Percentiles rank a stretch among this genome's conserved stretches.
phyloP scores from a whole-genome alignment of 2,113 vertebrate species.

The Onychostruthus taczanowskii region DNA sequence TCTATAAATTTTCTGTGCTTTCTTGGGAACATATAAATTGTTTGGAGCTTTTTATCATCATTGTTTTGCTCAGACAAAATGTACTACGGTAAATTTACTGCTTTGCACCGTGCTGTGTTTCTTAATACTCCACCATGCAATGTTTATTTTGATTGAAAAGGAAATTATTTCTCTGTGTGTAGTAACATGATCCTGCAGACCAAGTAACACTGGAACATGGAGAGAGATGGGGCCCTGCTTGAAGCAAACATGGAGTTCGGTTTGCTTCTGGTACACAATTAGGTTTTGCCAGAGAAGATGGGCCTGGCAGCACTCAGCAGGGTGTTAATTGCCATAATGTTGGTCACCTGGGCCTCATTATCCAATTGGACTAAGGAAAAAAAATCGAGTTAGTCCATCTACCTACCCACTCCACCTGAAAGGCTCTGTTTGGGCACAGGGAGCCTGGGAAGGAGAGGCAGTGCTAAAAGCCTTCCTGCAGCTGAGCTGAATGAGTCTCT shows the following conservation, averaged over 20 bases:
- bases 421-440: not conserved
- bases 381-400: rapidly evolving
- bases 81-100: not conserved
- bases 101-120: not conserved
- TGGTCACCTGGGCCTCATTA: not conserved
- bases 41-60: not conserved
- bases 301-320: not conserved
- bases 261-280: not conserved
- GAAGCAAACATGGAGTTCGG: not conserved
- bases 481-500: no score
- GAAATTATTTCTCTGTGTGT: not conserved
- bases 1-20: not conserved
- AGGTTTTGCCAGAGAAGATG: not conserved
- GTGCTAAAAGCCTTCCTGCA: not conserved
- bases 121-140: not conserved
- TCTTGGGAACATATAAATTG: not conserved
- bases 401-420: not conserved
- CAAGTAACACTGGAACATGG: not conserved
- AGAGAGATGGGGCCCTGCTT: not conserved
- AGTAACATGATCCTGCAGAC: not conserved
- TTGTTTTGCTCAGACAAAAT: conserved; percentile 14
- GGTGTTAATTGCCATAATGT: not conserved
- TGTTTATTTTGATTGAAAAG: not conserved
- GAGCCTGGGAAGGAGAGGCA: no score
- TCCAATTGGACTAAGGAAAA: no score